Evolutionary conservation across 2,113 vertebrate species (phyloP).

Genomic region (Megaleporinus macrocephalus): DNA sequence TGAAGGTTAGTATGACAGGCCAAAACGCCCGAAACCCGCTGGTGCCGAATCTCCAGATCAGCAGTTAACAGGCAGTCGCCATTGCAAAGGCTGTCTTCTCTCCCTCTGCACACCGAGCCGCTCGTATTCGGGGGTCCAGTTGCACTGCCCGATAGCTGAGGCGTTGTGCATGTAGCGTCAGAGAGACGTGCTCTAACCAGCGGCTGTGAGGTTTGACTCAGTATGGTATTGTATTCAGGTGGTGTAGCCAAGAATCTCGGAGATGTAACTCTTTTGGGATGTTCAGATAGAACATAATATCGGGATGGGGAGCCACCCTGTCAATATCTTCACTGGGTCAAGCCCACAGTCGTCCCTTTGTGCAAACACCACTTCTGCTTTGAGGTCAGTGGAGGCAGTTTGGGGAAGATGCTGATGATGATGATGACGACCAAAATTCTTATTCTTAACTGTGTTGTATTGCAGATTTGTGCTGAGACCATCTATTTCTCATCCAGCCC

Average conservation of each 20-base stretch:
- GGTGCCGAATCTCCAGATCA: constrained; percentile 14
- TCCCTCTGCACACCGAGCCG: constrained; percentile 3
- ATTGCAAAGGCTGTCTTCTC: constrained; percentile 33
- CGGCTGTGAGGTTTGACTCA: constrained; percentile 73
- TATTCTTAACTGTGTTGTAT: background rate
- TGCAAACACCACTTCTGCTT: constrained; percentile 82
- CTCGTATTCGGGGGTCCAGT: constrained; percentile 12
- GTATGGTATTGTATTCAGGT: constrained; percentile 27
- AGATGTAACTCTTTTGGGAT: background rate
- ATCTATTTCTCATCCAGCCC: too few relatives aligned
- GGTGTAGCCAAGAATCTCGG: background rate
- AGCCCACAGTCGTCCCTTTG: constrained; percentile 74
- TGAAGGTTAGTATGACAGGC: constrained; percentile 92
- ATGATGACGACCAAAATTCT: constrained; percentile 5
- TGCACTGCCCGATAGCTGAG: constrained; percentile 51
- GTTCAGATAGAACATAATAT: background rate
- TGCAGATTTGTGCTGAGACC: background rate
- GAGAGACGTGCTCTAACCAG: constrained; percentile 77
- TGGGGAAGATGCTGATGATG: constrained; percentile 40
- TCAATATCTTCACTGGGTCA: constrained; percentile 22
- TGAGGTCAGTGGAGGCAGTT: constrained; percentile 71
- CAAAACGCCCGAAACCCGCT: constrained; percentile 12
- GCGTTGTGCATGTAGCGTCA: constrained; percentile 82
- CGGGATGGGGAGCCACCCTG: constrained; percentile 16
- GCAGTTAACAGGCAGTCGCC: constrained; percentile 42